phyloP scores from a whole-genome alignment of 2,888 invertebrate species.

The Galeruca laticollis region DNA sequence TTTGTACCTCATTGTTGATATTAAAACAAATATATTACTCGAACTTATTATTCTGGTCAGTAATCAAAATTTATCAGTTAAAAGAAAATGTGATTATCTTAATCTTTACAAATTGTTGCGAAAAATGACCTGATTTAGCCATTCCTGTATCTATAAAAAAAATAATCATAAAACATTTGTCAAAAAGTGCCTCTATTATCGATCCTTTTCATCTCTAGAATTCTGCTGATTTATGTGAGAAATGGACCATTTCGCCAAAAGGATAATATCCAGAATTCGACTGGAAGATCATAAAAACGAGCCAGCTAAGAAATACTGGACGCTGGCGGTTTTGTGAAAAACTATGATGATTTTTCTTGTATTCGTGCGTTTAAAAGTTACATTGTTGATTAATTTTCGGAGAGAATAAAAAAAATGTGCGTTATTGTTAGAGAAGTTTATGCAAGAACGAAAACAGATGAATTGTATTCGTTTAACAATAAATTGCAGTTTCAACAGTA shows the following conservation, averaged over 20 bases:
- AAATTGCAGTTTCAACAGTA: no score
- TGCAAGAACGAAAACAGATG: no score
- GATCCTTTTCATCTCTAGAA: neutral
- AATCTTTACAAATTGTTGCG: neutral
- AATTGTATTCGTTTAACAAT: no score
- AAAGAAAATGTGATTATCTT: no score
- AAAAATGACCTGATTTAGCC: neutral
- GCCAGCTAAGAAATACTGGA: neutral
- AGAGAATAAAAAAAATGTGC: no score
- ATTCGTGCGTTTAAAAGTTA: no score
- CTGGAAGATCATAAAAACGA: neutral
- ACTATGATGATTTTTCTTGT: neutral
- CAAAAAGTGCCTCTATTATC: neutral
- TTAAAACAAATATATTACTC: no score
- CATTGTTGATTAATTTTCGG: no score
- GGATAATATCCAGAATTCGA: slow-evolving; percentile 8
- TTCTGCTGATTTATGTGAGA: slow-evolving; percentile 8
- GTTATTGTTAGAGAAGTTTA: no score
- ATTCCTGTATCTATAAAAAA: neutral
- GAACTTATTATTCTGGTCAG: no score
- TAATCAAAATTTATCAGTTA: no score
- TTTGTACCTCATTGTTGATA: no score
- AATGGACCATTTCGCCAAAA: slow-evolving; percentile 7
- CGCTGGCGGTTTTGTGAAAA: neutral
- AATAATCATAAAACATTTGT: slow-evolving; percentile 5